Conservation (phyloP, 2,888 invertebrate species). For the Oligia latruncula region DNA sequence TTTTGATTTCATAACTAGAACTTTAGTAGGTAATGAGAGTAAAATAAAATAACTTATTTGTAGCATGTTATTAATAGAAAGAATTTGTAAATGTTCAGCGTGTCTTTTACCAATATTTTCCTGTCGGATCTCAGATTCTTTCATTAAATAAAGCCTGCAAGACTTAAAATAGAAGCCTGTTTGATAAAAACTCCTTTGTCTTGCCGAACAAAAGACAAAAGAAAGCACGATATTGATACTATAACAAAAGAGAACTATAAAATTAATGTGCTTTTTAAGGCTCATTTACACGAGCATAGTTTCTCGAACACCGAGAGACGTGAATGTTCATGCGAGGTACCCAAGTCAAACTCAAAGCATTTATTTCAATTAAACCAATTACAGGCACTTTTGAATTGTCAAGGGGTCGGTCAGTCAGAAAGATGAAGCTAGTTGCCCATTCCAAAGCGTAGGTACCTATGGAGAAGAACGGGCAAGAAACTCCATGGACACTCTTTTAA, state of each 20-base stretch:
- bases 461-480: no score
- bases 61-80: no score
- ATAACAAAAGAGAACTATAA: conserved; percentile 38
- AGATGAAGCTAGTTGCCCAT: no score
- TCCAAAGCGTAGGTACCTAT: no score
- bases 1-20: no score
- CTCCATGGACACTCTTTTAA: no score
- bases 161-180: conserved; percentile 20
- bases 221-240: conserved; percentile 45
- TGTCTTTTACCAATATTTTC: background rate
- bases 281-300: conserved; percentile 15
- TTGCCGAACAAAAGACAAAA: conserved; percentile 35
- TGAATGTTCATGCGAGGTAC: background rate
- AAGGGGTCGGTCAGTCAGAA: no score
- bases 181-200: conserved; percentile 46
- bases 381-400: no score
- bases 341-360: background rate
- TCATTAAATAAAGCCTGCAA: conserved; percentile 29
- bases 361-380: no score
- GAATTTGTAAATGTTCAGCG: no score
- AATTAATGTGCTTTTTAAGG: conserved; percentile 32
- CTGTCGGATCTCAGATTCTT: background rate
- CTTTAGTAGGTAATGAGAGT: no score
- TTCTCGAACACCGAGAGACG: background rate
- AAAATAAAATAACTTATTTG: no score